Conservation (phyloP, 2,797 vertebrate species). For the Tragopan temminckii region DNA sequence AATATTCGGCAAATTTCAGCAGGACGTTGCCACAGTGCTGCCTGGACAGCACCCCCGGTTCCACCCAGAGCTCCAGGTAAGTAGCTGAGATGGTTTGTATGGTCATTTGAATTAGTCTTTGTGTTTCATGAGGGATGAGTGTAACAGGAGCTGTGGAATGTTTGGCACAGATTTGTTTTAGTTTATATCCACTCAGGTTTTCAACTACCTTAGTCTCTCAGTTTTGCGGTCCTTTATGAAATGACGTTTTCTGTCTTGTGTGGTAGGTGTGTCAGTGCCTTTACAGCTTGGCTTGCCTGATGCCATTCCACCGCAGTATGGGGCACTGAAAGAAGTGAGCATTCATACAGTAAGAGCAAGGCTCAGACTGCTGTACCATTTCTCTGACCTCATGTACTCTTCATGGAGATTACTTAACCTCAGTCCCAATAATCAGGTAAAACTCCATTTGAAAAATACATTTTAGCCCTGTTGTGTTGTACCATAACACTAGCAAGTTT, state of each 20-base stretch:
- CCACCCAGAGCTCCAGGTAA: slow-evolving; percentile 87
- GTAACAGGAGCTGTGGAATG: neutral
- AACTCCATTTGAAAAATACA: too few relatives aligned
- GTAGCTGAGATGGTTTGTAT: fast-evolving
- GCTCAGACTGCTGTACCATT: slow-evolving; percentile 87
- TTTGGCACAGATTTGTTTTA: neutral
- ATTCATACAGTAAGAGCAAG: slow-evolving; percentile 85
- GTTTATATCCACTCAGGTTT: fast-evolving
- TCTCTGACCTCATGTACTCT: slow-evolving; percentile 90
- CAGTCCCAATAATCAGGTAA: slow-evolving; percentile 90
- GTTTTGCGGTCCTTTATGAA: neutral
- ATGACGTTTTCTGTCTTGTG: neutral
- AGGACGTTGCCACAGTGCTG: slow-evolving; percentile 87
- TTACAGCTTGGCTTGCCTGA: slow-evolving; percentile 88
- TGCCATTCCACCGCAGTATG: slow-evolving; percentile 85
- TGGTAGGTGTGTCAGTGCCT: slow-evolving; percentile 85
- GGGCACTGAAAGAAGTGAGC: slow-evolving; percentile 85
- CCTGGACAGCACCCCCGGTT: slow-evolving; percentile 85
- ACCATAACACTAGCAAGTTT: neutral
- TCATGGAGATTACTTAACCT: slow-evolving; percentile 89
- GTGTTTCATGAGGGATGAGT: neutral
- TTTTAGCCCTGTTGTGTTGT: neutral
- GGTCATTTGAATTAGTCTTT: too few relatives aligned
- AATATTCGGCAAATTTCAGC: slow-evolving; percentile 86
- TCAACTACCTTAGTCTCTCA: neutral